A percentile compares a stretch with the other conserved stretches of the same genome.
Conservation (phyloP, 1,140 invertebrate genomes). For the Drosophila obscura region DNA sequence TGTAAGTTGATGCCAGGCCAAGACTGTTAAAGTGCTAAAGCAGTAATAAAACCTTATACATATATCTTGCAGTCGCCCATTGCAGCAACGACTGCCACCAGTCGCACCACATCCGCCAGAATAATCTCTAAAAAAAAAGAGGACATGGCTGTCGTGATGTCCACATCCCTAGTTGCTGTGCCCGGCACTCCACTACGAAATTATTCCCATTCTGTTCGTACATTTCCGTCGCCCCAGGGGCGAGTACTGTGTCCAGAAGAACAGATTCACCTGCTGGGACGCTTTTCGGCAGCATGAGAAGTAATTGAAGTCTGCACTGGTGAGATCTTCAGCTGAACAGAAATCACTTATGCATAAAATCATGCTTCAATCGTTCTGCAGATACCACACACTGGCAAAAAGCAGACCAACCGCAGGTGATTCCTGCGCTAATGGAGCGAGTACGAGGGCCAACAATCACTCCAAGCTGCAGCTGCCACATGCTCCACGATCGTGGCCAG, state of each 20-base stretch:
- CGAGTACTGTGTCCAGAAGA: slow-evolving; percentile 84
- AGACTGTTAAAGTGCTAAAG: no score
- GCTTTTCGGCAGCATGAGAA: slow-evolving; percentile 84
- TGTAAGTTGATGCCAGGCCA: no score
- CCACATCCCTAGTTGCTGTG: slow-evolving; percentile 84
- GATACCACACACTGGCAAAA: slow-evolving; percentile 54
- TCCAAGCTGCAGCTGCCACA: slow-evolving; percentile 85
- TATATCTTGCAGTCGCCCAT: no score
- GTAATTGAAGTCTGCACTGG: slow-evolving; percentile 86
- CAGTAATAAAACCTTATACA: no score
- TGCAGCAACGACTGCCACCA: no score
- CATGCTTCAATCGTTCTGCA: slow-evolving; percentile 80
- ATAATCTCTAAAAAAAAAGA: slow-evolving; percentile 70
- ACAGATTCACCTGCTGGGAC: slow-evolving; percentile 84
- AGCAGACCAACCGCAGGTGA: no score
- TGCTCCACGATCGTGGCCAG: slow-evolving; percentile 83
- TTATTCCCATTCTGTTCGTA: slow-evolving; percentile 84
- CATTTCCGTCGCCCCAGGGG: slow-evolving; percentile 85
- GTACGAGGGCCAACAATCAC: slow-evolving; percentile 81
- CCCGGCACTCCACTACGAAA: slow-evolving; percentile 76
- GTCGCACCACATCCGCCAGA: background rate
- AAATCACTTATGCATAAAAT: slow-evolving; percentile 84
- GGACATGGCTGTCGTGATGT: slow-evolving; percentile 83
- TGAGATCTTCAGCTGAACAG: slow-evolving; percentile 83
- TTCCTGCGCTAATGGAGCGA: no score